Evolutionary conservation across 2,888 invertebrate species (phyloP).

Genomic region (Brachyopa scutellaris): DNA sequence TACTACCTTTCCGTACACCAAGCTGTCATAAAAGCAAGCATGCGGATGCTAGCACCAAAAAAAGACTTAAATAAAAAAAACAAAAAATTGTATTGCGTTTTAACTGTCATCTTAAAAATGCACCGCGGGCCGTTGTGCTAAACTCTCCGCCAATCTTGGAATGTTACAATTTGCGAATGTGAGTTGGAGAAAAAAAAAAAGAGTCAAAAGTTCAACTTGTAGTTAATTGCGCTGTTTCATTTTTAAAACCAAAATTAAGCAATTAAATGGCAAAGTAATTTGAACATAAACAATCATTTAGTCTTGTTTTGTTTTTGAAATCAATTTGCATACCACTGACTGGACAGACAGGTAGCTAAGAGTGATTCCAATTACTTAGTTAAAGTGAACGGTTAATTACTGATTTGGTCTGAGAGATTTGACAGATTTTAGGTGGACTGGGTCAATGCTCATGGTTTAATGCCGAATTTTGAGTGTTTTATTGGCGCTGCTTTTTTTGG

Average conservation of each 20-base stretch:
- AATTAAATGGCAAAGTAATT: conserved; percentile 32
- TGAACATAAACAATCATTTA: conserved; percentile 32
- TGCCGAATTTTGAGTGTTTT: too few species aligned
- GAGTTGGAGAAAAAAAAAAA: background rate
- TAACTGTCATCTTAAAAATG: conserved; percentile 3
- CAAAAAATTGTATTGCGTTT: conserved; percentile 1
- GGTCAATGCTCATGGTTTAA: conserved; percentile 25
- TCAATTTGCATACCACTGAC: conserved; percentile 13
- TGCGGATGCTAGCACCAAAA: conserved; percentile 27
- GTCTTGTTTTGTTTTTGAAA: background rate
- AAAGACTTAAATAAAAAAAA: background rate
- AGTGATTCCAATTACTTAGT: background rate
- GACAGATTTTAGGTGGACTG: background rate
- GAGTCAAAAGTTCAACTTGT: background rate
- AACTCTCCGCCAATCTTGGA: conserved; percentile 5
- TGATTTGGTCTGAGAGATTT: background rate
- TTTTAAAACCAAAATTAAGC: conserved; percentile 13
- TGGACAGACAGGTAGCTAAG: conserved; percentile 10
- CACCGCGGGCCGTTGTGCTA: background rate
- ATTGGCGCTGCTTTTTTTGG: too few species aligned
- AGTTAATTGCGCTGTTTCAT: conserved; percentile 5
- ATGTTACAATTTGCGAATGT: background rate
- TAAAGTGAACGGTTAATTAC: background rate
- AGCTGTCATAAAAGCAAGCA: conserved; percentile 34
- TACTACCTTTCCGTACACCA: conserved; percentile 26